Percentiles rank a stretch among this genome's conserved stretches.
phyloP scores from a whole-genome alignment of 2,113 vertebrate genomes.

The Epinephelus cyanopodus region DNA sequence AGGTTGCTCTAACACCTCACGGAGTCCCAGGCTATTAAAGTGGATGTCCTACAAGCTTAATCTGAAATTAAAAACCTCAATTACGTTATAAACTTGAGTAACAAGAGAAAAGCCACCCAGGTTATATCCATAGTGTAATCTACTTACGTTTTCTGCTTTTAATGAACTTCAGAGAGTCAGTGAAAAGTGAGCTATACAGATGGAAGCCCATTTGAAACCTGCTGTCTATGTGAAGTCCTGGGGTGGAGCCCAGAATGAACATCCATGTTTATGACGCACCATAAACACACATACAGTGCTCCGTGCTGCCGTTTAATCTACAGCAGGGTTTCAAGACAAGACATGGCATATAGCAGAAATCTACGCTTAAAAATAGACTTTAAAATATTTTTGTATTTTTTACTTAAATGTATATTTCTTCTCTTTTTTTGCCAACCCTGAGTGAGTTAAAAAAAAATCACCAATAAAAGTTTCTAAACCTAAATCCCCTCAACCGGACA shows the following conservation, averaged over 20 bases:
- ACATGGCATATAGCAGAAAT: conserved; percentile 8
- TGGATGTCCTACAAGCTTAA: conserved; percentile 18
- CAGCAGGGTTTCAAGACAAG: conserved; percentile 33
- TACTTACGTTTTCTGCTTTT: conserved; percentile 56
- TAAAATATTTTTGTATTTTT: neutral
- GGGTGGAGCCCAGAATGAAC: conserved; percentile 77
- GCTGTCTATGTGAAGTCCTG: conserved; percentile 78
- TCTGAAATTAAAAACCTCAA: conserved; percentile 16
- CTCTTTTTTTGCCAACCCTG: neutral
- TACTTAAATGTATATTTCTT: neutral
- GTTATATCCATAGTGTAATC: conserved; percentile 16
- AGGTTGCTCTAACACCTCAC: neutral
- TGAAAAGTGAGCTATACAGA: conserved; percentile 71
- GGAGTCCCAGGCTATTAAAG: conserved; percentile 1
- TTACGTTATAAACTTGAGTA: conserved; percentile 28
- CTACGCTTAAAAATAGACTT: neutral
- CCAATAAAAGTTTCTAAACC: too few relatives aligned
- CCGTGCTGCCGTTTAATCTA: conserved; percentile 54
- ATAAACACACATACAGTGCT: conserved; percentile 74
- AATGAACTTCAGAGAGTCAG: conserved; percentile 67
- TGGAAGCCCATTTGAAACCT: conserved; percentile 78
- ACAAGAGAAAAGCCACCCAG: conserved; percentile 29
- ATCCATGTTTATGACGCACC: conserved; percentile 68
- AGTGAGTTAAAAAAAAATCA: neutral
- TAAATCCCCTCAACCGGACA: too few relatives aligned